Conservation (phyloP, 1,140 invertebrate species). For the Riptortus pedestris region DNA sequence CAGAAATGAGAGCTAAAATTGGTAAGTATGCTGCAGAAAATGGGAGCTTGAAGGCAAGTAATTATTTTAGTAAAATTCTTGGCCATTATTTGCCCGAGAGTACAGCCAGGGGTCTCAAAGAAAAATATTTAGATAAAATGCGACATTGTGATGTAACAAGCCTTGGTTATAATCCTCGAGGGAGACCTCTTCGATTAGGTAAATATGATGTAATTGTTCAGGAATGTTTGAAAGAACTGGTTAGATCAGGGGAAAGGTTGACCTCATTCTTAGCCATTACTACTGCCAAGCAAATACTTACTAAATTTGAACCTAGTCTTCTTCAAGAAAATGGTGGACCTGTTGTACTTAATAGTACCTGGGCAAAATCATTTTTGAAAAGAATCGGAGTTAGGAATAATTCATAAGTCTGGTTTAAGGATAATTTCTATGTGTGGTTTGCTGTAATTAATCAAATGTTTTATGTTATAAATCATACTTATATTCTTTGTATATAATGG, state of each 20-base stretch:
- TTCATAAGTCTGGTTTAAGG: constrained; percentile 27
- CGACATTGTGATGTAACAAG: constrained; percentile 33
- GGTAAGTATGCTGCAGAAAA: constrained; percentile 38
- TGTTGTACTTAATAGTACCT: constrained; percentile 37
- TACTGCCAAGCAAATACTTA: constrained; percentile 37
- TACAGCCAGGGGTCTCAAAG: constrained; percentile 36
- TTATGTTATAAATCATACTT: too few relatives aligned
- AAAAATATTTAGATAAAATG: constrained; percentile 36
- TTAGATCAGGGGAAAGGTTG: constrained; percentile 37
- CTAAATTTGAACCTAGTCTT: constrained; percentile 36
- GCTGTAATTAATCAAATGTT: too few relatives aligned
- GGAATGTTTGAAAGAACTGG: constrained; percentile 37
- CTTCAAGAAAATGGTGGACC: constrained; percentile 37
- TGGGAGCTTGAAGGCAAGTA: constrained; percentile 35
- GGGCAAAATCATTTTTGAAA: constrained; percentile 38
- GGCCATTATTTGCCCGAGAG: constrained; percentile 37
- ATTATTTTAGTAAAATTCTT: constrained; percentile 35
- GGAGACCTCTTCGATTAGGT: constrained; percentile 36
- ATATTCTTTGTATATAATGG: too few relatives aligned
- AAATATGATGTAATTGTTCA: constrained; percentile 38
- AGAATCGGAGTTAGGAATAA: constrained; percentile 32
- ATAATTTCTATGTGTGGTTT: too few relatives aligned
- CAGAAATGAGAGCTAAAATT: constrained; percentile 37
- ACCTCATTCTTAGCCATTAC: constrained; percentile 37
- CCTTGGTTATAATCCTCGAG: constrained; percentile 36